A percentile compares a stretch with the other conserved stretches of the same genome.
Conservation (phyloP, 2,113 vertebrate species). For the Centropus unirufus region DNA sequence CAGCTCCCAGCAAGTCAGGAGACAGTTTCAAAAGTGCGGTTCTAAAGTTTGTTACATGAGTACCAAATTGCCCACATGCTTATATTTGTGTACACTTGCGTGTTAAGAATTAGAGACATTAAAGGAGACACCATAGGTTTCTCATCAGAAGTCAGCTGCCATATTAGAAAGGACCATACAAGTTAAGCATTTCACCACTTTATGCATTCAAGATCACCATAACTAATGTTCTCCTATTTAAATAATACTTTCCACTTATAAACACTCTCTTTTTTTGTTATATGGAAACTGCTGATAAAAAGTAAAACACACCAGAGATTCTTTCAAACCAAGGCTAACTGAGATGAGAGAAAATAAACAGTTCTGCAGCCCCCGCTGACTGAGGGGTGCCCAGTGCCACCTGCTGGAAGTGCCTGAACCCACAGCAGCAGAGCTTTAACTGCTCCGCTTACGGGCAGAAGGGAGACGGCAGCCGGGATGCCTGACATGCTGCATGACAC, state of each 20-base stretch:
- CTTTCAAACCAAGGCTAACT: neutral
- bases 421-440: neutral
- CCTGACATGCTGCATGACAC: fast-evolving
- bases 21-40: neutral
- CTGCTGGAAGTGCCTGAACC: neutral
- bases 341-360: neutral
- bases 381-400: neutral
- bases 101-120: neutral
- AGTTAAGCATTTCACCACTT: neutral
- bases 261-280: neutral
- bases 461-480: neutral
- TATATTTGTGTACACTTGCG: neutral
- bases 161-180: neutral
- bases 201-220: neutral
- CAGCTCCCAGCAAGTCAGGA: neutral
- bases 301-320: neutral
- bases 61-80: neutral
- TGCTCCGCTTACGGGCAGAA: fast-evolving
- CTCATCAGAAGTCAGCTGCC: neutral
- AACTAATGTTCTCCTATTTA: neutral
- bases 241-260: neutral
- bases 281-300: neutral
- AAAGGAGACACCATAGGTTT: neutral
- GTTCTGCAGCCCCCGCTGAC: neutral
- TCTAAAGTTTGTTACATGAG: neutral